These are phyloP conservation scores for Helleia helle DNA, from an alignment of 2,888 invertebrate genomes.

Conservation along the genomic window DNA sequence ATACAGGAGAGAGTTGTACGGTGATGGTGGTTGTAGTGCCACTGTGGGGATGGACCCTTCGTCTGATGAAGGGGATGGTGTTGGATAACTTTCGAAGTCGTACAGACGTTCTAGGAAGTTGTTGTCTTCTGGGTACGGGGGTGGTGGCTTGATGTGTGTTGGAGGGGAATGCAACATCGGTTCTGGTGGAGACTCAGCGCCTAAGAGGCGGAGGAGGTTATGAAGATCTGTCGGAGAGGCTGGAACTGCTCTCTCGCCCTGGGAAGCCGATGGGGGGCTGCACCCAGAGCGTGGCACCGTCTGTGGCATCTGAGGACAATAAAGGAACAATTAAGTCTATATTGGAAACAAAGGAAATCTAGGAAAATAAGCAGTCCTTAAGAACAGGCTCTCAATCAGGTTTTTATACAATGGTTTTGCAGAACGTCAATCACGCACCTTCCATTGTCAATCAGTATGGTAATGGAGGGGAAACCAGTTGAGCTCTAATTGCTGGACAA, in stretches of 20 bases:
- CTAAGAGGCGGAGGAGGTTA: constrained; percentile 59
- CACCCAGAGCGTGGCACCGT: constrained; percentile 85
- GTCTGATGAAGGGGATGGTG: constrained; percentile 66
- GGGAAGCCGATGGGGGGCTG: constrained; percentile 83
- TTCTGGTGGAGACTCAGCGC: constrained; percentile 66
- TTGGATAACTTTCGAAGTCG: constrained; percentile 67
- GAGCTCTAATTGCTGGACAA: constrained; percentile 6
- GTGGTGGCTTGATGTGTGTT: constrained; percentile 57
- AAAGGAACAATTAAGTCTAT: constrained; percentile 12
- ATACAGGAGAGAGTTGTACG: constrained; percentile 62
- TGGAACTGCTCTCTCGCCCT: constrained; percentile 77
- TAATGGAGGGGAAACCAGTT: constrained; percentile 8
- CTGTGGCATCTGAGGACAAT: constrained; percentile 83
- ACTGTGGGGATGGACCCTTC: constrained; percentile 73
- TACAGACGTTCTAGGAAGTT: constrained; percentile 58
- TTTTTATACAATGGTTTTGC: constrained; percentile 9
- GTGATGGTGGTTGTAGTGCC: constrained; percentile 71
- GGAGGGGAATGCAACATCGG: constrained; percentile 63
- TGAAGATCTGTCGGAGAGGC: constrained; percentile 68
- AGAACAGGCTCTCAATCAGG: not conserved
- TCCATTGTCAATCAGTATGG: constrained; percentile 14
- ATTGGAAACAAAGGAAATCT: not conserved
- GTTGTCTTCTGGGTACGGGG: constrained; percentile 52
- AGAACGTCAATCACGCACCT: constrained; percentile 11
- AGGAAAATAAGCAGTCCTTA: not conserved